Evolutionary conservation across 1,140 invertebrate genomes (phyloP).

Genomic region (Oedothorax gibbosus): DNA sequence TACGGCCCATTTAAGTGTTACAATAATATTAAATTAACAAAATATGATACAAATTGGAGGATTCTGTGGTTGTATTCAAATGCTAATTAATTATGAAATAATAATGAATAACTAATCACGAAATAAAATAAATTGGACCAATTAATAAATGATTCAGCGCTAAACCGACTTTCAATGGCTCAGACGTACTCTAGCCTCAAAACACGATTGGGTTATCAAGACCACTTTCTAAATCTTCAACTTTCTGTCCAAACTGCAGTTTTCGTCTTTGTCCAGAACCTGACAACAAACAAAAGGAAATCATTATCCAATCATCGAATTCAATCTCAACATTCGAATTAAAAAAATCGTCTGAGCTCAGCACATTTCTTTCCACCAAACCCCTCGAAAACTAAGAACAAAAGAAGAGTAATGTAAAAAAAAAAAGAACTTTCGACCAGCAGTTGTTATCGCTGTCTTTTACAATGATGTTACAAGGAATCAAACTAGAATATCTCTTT

Average conservation of each 20-base stretch:
- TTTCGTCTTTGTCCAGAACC: background rate
- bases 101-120: background rate
- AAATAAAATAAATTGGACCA: background rate
- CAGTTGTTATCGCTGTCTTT: conserved; percentile 22
- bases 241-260: background rate
- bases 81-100: too few relatives aligned
- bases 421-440: background rate
- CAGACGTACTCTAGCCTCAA: background rate
- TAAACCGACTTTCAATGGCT: background rate
- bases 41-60: too few relatives aligned
- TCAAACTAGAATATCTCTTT: conserved; percentile 18
- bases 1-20: too few relatives aligned
- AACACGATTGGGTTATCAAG: background rate
- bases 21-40: too few relatives aligned
- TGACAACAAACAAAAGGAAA: background rate
- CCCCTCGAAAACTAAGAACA: background rate
- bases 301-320: conserved; percentile 12
- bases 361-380: background rate
- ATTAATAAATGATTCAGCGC: background rate
- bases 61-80: too few relatives aligned
- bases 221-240: background rate
- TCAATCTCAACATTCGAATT: conserved; percentile 16
- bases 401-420: background rate
- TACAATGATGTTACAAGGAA: conserved; percentile 14
- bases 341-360: background rate